These are phyloP conservation scores for Gymnoscelis rufifasciata DNA, from an alignment of 2,888 invertebrate genomes.

Conservation along the genomic window DNA sequence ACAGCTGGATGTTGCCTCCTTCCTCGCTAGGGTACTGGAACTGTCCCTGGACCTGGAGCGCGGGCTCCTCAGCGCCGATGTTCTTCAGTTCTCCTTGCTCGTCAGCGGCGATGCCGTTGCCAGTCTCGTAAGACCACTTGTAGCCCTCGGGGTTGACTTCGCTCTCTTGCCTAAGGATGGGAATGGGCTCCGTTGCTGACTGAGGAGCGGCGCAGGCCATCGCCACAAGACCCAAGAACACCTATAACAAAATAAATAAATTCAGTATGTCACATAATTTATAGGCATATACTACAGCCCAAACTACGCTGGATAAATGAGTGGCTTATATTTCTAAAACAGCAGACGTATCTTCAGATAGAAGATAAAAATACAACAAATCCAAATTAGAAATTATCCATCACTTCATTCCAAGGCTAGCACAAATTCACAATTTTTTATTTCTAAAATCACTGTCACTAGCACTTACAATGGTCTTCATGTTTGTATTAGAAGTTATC, in stretches of 20 bases:
- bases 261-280: no score
- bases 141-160: slow-evolving; percentile 80
- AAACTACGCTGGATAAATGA: no score
- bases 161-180: slow-evolving; percentile 76
- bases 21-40: slow-evolving; percentile 82
- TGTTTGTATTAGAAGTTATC: slow-evolving; percentile 60
- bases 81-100: slow-evolving; percentile 78
- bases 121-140: slow-evolving; percentile 79
- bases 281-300: no score
- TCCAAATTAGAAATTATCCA: slow-evolving; percentile 2
- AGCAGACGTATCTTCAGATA: no score
- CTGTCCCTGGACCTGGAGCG: slow-evolving; percentile 79
- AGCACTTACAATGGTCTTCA: slow-evolving; percentile 73
- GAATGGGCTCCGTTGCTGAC: slow-evolving; percentile 53
- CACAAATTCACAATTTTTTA: slow-evolving; percentile 29
- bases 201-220: slow-evolving; percentile 64
- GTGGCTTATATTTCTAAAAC: no score
- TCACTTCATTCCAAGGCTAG: slow-evolving; percentile 19
- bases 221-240: slow-evolving; percentile 58
- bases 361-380: background rate
- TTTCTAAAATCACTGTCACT: slow-evolving; percentile 47
- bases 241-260: slow-evolving; percentile 44
- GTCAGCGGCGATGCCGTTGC: slow-evolving; percentile 80
- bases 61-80: slow-evolving; percentile 73
- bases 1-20: slow-evolving; percentile 77